Base-by-base conservation (phyloP, 2,113 vertebrate species). In the Brevimyrus niger region DNA sequence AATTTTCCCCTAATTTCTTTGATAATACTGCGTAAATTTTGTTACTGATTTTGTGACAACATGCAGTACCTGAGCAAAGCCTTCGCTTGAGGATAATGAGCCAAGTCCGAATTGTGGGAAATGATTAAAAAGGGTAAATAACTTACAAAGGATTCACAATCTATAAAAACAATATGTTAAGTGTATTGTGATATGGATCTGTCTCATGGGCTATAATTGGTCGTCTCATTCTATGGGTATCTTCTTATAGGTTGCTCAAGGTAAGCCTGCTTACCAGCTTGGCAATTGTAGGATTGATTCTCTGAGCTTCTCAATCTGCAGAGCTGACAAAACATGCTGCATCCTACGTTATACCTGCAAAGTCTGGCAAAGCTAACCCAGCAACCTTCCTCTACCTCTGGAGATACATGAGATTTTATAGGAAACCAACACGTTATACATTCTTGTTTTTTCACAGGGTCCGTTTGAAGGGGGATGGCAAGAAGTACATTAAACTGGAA, bases 71-170 rank as follows among this genome's bases (percentile, higher is more conserved):
- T 15, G 5, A 42, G 0, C 13, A 76, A 80, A 42, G 38, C 35
- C 31, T 80, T 42, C 31, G 10, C 15, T 31, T 35, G 11, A 27
- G 31, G 31, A 13, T 73, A 73, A 27, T 80, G 47, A 86, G 27
- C n/a, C 8, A 50, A 86, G 23, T 47, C 21, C n/a, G 15, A 47
- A 27, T 50, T 48, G 17, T 8, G 44, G 9, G 4, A 47, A 19
- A 88, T 73, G n/a, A 88, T 88, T 17, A 69, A 65, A 55, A 86
- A 50, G 21, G 48, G 23, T 76, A 50, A 88, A 76, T 76, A 50
- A 76, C 27, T 27, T 80, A 35, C 23, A 80, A 65, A 73, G 88
- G 47, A 89, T 83, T 17, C 83, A 48, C 35, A 73, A 4, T 42
- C 31, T 51, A 23, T 42, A 47, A 19, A 15, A 88, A 69, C 61